phyloP scores from a whole-genome alignment of 1,140 invertebrate species.

The Popillia japonica region DNA sequence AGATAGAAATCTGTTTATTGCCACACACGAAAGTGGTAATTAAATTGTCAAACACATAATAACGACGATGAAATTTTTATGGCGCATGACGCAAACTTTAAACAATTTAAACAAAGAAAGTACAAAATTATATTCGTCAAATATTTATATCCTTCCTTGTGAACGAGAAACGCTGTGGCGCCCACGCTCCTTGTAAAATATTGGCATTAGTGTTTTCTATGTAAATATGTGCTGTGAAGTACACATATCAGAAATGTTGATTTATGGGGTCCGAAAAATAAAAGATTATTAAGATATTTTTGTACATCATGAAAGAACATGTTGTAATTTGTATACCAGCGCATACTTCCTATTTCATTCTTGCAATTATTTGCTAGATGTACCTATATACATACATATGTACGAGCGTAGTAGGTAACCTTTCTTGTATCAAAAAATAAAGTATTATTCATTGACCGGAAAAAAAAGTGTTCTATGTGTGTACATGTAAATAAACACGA shows the following conservation, averaged over 20 bases:
- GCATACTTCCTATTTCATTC: too few relatives aligned
- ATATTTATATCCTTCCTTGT: slow-evolving; percentile 29
- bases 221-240: neutral
- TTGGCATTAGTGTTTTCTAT: neutral
- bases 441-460: too few relatives aligned
- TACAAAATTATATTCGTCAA: slow-evolving; percentile 16
- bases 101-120: slow-evolving; percentile 20
- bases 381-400: too few relatives aligned
- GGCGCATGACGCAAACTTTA: slow-evolving; percentile 23
- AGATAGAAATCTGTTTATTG: slow-evolving; percentile 17
- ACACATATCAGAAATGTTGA: neutral
- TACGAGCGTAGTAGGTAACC: too few relatives aligned
- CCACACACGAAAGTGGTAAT: slow-evolving; percentile 30
- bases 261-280: too few relatives aligned
- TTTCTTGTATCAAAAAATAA: too few relatives aligned
- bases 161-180: slow-evolving; percentile 12
- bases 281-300: too few relatives aligned
- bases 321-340: too few relatives aligned
- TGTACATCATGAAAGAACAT: too few relatives aligned
- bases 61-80: slow-evolving; percentile 21
- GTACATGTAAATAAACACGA: too few relatives aligned
- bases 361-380: too few relatives aligned
- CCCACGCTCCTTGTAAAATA: slow-evolving; percentile 19
- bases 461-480: too few relatives aligned
- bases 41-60: slow-evolving; percentile 31